Conservation (phyloP, 2,888 invertebrate species). For the Eurytoma adleriae region DNA sequence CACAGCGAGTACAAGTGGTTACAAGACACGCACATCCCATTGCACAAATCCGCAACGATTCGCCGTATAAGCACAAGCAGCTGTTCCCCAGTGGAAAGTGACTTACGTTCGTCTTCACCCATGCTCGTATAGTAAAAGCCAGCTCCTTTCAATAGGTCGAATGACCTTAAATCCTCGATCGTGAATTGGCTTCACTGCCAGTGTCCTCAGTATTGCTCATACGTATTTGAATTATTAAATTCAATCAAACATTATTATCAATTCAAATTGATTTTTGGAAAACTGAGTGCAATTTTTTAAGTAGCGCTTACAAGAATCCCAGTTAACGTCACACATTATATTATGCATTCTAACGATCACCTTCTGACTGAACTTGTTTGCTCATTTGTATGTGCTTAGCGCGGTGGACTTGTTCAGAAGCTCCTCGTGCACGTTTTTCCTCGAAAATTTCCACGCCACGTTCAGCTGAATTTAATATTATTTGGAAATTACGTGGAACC, state of each 20-base stretch:
- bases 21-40: constrained; percentile 9
- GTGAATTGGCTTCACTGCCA: too few species aligned
- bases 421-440: constrained; percentile 13
- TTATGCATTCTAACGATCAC: constrained; percentile 3
- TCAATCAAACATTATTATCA: too few species aligned
- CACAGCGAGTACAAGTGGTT: neutral
- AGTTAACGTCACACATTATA: neutral
- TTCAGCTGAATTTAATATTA: constrained; percentile 20
- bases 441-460: too few species aligned
- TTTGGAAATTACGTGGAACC: constrained; percentile 22
- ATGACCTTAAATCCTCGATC: too few species aligned
- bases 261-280: neutral
- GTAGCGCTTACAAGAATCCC: neutral
- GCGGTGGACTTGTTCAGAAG: constrained; percentile 13
- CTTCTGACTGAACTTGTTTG: constrained; percentile 13
- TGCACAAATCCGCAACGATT: neutral
- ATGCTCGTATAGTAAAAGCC: too few species aligned
- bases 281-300: neutral
- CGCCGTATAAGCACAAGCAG: neutral
- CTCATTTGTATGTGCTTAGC: constrained; percentile 25
- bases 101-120: neutral
- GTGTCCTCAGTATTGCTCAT: too few species aligned
- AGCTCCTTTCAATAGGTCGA: too few species aligned
- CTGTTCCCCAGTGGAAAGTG: constrained; percentile 8
- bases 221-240: too few species aligned